phyloP scores from a whole-genome alignment of 2,113 vertebrate genomes.

The Ibidorhyncha struthersii region DNA sequence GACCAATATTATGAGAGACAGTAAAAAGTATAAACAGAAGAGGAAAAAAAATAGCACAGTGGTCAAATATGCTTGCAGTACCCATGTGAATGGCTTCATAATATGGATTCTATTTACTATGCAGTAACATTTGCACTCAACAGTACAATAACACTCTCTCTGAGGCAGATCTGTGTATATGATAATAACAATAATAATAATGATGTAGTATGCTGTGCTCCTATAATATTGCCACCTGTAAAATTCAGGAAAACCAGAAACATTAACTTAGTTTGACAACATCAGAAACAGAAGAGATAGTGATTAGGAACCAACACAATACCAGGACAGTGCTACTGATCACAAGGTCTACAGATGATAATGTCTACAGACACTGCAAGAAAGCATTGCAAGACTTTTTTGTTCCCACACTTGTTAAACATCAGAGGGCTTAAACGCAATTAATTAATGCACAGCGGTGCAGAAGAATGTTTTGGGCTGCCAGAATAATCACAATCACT shows the following conservation, averaged over 20 bases:
- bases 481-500: not conserved
- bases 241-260: not conserved
- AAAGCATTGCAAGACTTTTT: not conserved
- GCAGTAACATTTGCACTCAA: not conserved
- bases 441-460: not conserved
- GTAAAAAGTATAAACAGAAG: not conserved
- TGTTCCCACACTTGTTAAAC: not conserved
- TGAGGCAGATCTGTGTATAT: conserved; percentile 1
- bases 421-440: not conserved
- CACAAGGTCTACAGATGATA: not conserved
- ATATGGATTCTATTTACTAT: not conserved
- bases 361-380: not conserved
- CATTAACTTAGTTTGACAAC: not conserved
- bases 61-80: not conserved
- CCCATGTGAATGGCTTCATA: not conserved
- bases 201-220: not conserved
- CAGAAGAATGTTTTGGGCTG: not conserved
- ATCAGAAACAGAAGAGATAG: not conserved
- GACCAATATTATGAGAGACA: not conserved
- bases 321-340: not conserved
- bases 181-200: not conserved
- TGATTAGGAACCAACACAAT: not conserved
- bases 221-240: not conserved
- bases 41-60: not conserved
- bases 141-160: conserved; percentile 7